Percentiles rank a stretch among this genome's conserved stretches.
phyloP scores from a whole-genome alignment of 37 sponge, comb jelly and placozoan genomes.

The Petrosia ficiformis region DNA sequence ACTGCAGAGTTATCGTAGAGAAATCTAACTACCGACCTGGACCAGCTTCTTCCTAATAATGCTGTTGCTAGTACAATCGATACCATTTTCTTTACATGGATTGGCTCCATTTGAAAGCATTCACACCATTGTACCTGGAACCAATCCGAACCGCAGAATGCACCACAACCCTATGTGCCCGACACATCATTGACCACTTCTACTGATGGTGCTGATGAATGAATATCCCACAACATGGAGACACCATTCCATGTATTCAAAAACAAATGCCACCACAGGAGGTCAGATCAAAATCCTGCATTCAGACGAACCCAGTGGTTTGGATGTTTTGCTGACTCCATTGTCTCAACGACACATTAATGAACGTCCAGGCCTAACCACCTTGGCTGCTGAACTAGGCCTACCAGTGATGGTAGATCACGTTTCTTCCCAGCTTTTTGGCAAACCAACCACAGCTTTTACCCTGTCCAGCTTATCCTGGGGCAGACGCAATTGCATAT shows the following conservation, averaged over 20 bases:
- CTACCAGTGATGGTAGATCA: neutral
- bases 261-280: slow-evolving; percentile 12
- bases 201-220: neutral
- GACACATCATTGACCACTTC: slow-evolving; percentile 29
- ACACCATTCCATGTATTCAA: slow-evolving; percentile 5
- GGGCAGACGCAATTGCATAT: neutral
- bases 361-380: slow-evolving; percentile 12
- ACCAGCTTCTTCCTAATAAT: slow-evolving; percentile 21
- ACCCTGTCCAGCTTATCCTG: neutral
- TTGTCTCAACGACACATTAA: too few species aligned
- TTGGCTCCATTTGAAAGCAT: neutral
- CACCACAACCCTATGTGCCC: slow-evolving; percentile 38
- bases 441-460: too few species aligned
- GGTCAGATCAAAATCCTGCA: neutral
- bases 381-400: slow-evolving; percentile 5
- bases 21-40: neutral
- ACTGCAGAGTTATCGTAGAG: slow-evolving; percentile 30
- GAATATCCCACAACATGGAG: slow-evolving; percentile 1
- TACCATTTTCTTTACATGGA: slow-evolving; percentile 32
- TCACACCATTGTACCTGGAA: neutral
- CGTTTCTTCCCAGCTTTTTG: neutral
- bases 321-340: neutral
- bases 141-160: neutral
- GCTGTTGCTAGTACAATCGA: slow-evolving; percentile 21
- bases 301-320: too few species aligned